phyloP scores from a whole-genome alignment of 2,113 vertebrate species.

The Mus musculus region DNA sequence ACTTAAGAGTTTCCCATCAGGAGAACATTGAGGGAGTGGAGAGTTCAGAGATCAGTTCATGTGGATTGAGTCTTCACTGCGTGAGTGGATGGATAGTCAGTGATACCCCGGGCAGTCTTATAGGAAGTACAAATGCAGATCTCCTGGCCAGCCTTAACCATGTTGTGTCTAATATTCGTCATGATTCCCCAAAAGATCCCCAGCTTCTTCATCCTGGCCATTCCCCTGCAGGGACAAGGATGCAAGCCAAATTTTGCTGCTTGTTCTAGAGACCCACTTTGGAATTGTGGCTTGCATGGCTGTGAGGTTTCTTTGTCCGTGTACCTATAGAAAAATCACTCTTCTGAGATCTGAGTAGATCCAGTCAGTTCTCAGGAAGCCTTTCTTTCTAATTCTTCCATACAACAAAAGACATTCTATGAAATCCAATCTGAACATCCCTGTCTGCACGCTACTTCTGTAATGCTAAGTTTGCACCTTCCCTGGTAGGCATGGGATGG shows the following conservation, averaged over 20 bases:
- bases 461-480: not conserved
- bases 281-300: not conserved
- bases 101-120: not conserved
- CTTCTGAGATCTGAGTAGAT: not conserved
- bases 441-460: not conserved
- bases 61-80: slow-evolving; percentile 49
- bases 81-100: not conserved
- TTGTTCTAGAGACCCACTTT: not conserved
- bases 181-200: not conserved
- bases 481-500: not conserved
- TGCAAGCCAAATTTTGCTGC: not conserved
- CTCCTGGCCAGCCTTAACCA: not conserved
- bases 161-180: not conserved
- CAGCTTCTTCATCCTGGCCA: not conserved
- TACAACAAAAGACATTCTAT: not conserved
- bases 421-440: not conserved
- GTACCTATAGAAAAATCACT: not conserved
- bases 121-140: slow-evolving; percentile 11
- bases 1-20: slow-evolving; percentile 49
- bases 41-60: slow-evolving; percentile 51
- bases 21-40: slow-evolving; percentile 36
- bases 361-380: not conserved
- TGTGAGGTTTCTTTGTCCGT: not conserved
- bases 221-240: not conserved
- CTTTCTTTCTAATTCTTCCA: not conserved